These are phyloP conservation scores for Hemitrygon akajei DNA, from an alignment of 2,797 vertebrate genomes.

Conservation along the genomic window DNA sequence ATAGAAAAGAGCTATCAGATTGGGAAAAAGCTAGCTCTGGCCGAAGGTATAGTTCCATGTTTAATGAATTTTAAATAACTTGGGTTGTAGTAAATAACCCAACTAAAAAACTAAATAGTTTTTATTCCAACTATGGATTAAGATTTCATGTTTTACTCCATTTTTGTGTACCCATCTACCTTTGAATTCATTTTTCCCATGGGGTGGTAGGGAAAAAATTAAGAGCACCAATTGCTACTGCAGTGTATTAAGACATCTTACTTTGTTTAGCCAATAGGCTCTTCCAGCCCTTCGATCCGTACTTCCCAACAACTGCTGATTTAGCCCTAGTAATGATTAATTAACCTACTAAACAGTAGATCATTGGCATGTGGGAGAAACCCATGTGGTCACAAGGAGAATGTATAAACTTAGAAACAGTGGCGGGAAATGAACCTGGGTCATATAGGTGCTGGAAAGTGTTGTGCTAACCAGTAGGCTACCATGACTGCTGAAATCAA, in stretches of 20 bases:
- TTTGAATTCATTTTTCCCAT: background rate
- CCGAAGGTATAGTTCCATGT: background rate
- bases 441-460: too few species aligned
- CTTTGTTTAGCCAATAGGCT: background rate
- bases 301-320: too few species aligned
- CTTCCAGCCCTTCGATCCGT: too few species aligned
- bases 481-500: background rate
- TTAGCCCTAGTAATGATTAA: too few species aligned
- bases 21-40: conserved; percentile 28
- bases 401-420: too few species aligned
- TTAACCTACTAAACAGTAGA: too few species aligned
- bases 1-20: conserved; percentile 34
- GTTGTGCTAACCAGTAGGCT: too few species aligned
- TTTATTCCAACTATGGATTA: background rate
- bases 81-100: background rate
- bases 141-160: background rate
- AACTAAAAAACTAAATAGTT: too few species aligned
- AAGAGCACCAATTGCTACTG: background rate
- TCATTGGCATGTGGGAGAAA: too few species aligned
- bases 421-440: too few species aligned
- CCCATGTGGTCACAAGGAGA: too few species aligned
- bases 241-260: background rate
- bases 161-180: background rate
- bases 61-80: background rate
- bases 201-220: background rate